These are phyloP conservation scores for Ricordea florida DNA, from an alignment of 92 coral and sea anemone species.

Conservation along the genomic window DNA sequence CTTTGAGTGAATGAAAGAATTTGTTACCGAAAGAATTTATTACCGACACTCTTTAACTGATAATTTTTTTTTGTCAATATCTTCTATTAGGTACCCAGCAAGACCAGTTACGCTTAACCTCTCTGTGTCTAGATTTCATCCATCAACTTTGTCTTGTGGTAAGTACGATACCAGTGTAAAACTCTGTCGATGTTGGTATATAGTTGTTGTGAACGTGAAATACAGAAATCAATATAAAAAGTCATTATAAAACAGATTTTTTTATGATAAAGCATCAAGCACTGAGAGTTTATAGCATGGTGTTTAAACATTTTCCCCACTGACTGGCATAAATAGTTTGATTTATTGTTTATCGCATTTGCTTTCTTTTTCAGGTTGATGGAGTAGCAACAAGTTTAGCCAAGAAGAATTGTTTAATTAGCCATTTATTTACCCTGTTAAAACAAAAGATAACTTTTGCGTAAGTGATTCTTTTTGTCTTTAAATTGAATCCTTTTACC, in stretches of 20 bases:
- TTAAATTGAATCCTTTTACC: neutral
- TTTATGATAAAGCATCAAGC: no score
- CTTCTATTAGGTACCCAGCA: conserved; percentile 19
- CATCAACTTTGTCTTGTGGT: conserved; percentile 51
- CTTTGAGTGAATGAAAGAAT: no score
- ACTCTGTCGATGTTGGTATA: neutral
- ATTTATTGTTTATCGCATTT: neutral
- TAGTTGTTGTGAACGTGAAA: no score
- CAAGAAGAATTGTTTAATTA: conserved; percentile 73
- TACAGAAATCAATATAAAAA: no score
- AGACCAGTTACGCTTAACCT: neutral
- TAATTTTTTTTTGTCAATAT: no score
- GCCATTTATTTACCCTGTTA: conserved; percentile 73
- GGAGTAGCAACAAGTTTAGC: conserved; percentile 75
- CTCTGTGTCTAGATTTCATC: conserved; percentile 40
- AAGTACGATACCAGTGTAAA: neutral
- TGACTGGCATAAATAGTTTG: no score
- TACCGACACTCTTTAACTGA: no score
- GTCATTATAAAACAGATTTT: no score
- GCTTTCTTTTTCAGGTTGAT: conserved; percentile 60
- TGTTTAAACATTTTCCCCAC: no score
- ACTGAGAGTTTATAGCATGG: no score
- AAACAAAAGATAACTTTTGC: conserved; percentile 62
- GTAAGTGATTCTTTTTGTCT: conserved; percentile 54
- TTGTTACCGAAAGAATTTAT: no score